A percentile compares a stretch with the other conserved stretches of the same genome.
Evolutionary conservation across 2,797 vertebrate genomes (phyloP).

Genomic region (Nothura maculosa): DNA sequence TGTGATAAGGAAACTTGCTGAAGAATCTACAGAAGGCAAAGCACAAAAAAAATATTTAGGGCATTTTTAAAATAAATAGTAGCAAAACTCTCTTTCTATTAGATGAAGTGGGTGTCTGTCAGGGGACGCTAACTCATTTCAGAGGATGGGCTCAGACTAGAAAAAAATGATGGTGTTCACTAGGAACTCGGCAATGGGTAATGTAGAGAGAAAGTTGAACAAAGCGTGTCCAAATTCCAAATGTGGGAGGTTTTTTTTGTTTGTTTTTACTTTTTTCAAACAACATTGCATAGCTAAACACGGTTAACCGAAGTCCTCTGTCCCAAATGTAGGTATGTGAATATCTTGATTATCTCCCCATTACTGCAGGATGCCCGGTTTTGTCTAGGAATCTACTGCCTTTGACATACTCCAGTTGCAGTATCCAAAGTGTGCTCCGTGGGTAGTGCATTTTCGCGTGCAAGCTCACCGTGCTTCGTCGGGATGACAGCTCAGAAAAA

Average conservation of each 20-base stretch:
- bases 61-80: neutral
- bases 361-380: slow-evolving; percentile 6
- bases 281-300: neutral
- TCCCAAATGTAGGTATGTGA: neutral
- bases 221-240: neutral
- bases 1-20: neutral
- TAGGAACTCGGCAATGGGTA: neutral
- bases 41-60: slow-evolving; percentile 10
- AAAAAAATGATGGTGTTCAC: neutral
- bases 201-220: neutral
- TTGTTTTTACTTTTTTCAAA: neutral
- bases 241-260: neutral
- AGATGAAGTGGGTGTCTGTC: slow-evolving; percentile 9
- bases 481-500: slow-evolving; percentile 41
- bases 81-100: slow-evolving; percentile 8
- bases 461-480: slow-evolving; percentile 24
- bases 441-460: neutral
- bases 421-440: slow-evolving; percentile 32
- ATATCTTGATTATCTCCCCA: neutral
- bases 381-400: slow-evolving; percentile 14
- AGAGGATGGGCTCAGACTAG: neutral
- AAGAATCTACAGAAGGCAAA: neutral
- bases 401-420: slow-evolving; percentile 44
- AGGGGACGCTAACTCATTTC: slow-evolving; percentile 7
- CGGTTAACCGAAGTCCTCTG: neutral